These are phyloP conservation scores for Coptodon rendalli DNA, from an alignment of 2,113 vertebrate genomes.

Conservation along the genomic window DNA sequence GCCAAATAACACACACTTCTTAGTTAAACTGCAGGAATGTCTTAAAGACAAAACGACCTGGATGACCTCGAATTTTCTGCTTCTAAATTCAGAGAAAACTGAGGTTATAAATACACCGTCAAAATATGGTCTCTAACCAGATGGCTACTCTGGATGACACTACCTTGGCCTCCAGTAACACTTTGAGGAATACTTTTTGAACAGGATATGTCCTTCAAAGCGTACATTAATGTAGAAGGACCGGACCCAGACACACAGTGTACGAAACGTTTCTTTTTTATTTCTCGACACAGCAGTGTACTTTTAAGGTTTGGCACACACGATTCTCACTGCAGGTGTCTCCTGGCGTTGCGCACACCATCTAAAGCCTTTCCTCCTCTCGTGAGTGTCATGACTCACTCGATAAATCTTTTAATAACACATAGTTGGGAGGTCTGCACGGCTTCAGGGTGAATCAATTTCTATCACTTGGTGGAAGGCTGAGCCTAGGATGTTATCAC, in stretches of 20 bases:
- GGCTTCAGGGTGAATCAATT: background rate
- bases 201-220: background rate
- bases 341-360: background rate
- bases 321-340: background rate
- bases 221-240: background rate
- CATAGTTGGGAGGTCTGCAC: background rate
- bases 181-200: background rate
- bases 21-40: background rate
- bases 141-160: background rate
- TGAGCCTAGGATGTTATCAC: background rate
- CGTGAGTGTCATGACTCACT: background rate
- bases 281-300: background rate
- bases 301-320: background rate
- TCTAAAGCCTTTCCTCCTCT: background rate
- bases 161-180: background rate
- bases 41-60: rapidly evolving
- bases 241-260: background rate
- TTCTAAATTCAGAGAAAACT: background rate
- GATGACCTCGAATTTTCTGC: background rate
- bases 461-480: background rate
- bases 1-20: background rate
- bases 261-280: background rate
- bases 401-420: background rate
- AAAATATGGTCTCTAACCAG: background rate
- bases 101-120: background rate